A percentile compares a stretch with the other conserved stretches of the same genome.
phyloP scores from a whole-genome alignment of 2,797 vertebrate genomes.

The Streptopelia turtur region DNA sequence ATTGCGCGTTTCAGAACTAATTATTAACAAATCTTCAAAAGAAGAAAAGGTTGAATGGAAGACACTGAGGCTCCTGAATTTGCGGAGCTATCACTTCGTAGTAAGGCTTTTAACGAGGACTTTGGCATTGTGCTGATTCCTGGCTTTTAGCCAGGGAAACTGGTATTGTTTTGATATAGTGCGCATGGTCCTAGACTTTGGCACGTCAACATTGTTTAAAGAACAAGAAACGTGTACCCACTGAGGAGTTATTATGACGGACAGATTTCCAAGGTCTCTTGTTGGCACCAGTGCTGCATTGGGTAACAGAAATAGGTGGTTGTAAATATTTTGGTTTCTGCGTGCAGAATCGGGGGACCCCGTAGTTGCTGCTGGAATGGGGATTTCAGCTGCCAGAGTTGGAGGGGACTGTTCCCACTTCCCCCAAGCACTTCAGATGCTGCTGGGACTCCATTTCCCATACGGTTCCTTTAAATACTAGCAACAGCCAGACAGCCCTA shows the following conservation, averaged over 20 bases:
- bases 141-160: slow-evolving; percentile 57
- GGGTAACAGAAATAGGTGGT: background rate
- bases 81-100: background rate
- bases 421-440: background rate
- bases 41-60: background rate
- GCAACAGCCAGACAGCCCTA: background rate
- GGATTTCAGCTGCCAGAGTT: background rate
- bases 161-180: slow-evolving; percentile 75
- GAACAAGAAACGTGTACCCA: slow-evolving; percentile 50
- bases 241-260: slow-evolving; percentile 66
- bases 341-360: rapidly evolving
- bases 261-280: slow-evolving; percentile 63
- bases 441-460: background rate
- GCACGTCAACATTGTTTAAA: slow-evolving; percentile 69
- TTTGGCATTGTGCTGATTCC: slow-evolving; percentile 16
- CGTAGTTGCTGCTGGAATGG: background rate
- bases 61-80: background rate
- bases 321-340: slow-evolving; percentile 57
- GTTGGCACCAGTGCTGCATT: slow-evolving; percentile 6
- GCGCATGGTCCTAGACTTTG: slow-evolving; percentile 62
- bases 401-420: background rate
- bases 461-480: background rate
- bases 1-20: background rate
- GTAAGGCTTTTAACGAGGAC: slow-evolving; percentile 6
- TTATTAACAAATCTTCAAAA: background rate